These are phyloP conservation scores for Euglossa dilemma DNA, from an alignment of 1,140 invertebrate genomes.

Conservation along the genomic window DNA sequence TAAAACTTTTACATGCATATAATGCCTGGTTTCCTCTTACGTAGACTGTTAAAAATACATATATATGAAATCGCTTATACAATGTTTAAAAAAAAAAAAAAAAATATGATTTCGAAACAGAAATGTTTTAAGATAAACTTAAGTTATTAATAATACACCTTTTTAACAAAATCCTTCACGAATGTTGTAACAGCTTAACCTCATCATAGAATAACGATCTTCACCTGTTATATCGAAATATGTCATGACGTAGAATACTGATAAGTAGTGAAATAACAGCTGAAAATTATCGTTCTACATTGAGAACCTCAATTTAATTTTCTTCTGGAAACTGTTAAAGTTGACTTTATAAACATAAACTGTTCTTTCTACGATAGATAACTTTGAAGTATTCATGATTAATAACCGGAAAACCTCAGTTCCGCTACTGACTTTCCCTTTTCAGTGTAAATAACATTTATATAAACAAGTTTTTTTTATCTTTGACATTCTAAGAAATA, in stretches of 20 bases:
- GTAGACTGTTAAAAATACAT: not conserved
- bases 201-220: not conserved
- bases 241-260: not conserved
- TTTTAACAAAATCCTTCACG: not conserved
- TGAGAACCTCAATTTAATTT: not conserved
- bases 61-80: not conserved
- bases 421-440: not conserved
- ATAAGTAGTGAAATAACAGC: not conserved
- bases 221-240: not conserved
- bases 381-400: not conserved
- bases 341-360: too few relatives aligned
- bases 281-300: not conserved
- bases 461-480: not conserved
- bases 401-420: not conserved
- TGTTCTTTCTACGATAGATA: not conserved
- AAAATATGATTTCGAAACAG: not conserved
- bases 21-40: not conserved
- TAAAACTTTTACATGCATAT: not conserved
- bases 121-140: not conserved
- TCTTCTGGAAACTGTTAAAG: too few relatives aligned
- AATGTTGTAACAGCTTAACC: constrained; percentile 2
- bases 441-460: not conserved
- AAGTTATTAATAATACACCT: not conserved
- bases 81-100: not conserved
- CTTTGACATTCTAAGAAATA: not conserved